Base-by-base conservation (phyloP, 2,888 invertebrate genomes). In the Tenthredo distinguenda region DNA sequence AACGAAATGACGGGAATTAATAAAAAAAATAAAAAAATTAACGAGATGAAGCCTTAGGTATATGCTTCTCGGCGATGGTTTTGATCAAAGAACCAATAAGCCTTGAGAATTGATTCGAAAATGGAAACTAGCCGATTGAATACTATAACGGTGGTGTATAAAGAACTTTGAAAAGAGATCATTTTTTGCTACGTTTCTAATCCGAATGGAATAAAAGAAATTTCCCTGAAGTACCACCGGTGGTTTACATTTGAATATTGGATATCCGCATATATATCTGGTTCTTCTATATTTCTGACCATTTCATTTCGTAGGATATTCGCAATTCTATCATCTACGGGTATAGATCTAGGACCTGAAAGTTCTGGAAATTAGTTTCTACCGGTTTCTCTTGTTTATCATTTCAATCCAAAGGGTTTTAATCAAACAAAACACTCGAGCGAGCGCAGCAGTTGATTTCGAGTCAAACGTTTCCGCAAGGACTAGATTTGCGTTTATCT, bases 401-500 rank as follows among this genome's bases (percentile, higher is more conserved):
- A 31, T 58, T 62, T 62, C 81, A 81, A 62, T 40, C 50, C 50
- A 10, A 15, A 40, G 12, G 81, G 58, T 79, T 81, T 55, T 37
- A 81, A 81, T 81, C 34, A 40, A 81, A 81, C 58, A 31, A 58
- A 62, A 81, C 81, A 40, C 50, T 81, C 58, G 58, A 50, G 55
- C 0, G 18, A 34, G 18, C 50, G n/a, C 43, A 43, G 72, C 72
- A 74, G 50, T 77, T 81, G 81, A 81, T 81, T 81, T 81, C 37
- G 18, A 81, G 58, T 62, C 81, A 58, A 81, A 79, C 58, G 50
- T 72, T 31, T 10, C 9, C 58, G 47, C 50, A 26, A 62, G 81
- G 81, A 81, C 81, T 62, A 62, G 37, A 77, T 55, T 50, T 77
- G 77, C 50, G 77, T 55, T 31, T 50, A 62, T 79, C 40, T 79